Conservation (phyloP, 2,113 vertebrate genomes). For the Chaetodon trifascialis region DNA sequence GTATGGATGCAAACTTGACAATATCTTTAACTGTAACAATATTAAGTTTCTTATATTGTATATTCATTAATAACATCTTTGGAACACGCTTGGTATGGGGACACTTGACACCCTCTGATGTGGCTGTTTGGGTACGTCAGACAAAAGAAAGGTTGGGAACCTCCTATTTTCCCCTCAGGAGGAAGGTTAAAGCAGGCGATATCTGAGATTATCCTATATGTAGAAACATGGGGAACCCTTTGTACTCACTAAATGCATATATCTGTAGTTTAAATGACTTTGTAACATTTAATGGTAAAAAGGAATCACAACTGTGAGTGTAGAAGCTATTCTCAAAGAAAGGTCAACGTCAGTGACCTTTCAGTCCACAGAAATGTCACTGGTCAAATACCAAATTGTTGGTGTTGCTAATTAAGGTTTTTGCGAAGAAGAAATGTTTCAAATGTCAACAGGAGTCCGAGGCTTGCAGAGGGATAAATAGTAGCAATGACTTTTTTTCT, state of each 20-base stretch:
- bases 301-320: not conserved
- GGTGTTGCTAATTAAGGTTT: conserved; percentile 22
- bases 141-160: not conserved
- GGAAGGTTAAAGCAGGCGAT: not conserved
- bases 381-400: conserved; percentile 39
- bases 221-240: not conserved
- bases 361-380: conserved; percentile 56
- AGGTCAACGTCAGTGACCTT: conserved; percentile 54
- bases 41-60: not conserved
- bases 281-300: conserved; percentile 30
- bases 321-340: conserved; percentile 25
- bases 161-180: not conserved
- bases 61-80: too few species aligned
- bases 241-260: not conserved
- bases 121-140: not conserved
- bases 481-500: not conserved
- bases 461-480: not conserved
- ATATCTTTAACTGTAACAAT: not conserved
- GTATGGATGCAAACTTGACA: not conserved
- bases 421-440: conserved; percentile 9
- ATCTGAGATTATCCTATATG: not conserved
- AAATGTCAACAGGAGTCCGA: conserved; percentile 43
- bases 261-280: not conserved
- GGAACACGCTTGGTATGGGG: too few species aligned
- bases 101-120: not conserved